Evolutionary conservation across 2,113 vertebrate genomes (phyloP), one percentile per base, ranked within the genome.

Genomic region (Oplegnathus fasciatus): DNA sequence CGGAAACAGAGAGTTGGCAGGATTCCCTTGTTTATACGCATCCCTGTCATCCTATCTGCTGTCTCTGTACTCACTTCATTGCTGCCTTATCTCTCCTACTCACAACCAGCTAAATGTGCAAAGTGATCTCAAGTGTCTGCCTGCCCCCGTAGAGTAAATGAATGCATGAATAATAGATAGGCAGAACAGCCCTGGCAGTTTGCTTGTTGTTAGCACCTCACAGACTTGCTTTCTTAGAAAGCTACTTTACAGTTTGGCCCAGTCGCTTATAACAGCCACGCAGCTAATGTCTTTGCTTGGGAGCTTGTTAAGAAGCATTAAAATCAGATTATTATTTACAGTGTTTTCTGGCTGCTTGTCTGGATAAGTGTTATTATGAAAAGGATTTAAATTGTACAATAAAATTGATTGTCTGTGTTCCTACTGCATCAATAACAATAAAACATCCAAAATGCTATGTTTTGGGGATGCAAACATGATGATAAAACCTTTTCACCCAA

Each of bases 161-260:
- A 87, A 40, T 0, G 30, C 66, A 84, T 94, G 58, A 92, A 94
- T 94, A 85, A 93, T 91, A 77, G 69, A 94, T 82, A 40, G 60
- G 30, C 62, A 11, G 15, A 82, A 83, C 80, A 48, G 61, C 30
- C 46, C 77, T 83, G 88, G 82, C 81, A 65, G 68, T 82, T 86
- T 83, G 75, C 76, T 83, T 75, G 67, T 81, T 84, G 88, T 88
- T 88, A 80, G 80, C 91, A 82, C 86, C 64, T 88, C 42, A 60
- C 61, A 67, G 58, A 30, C 54, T 9, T 48, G 50, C n/a, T 86
- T 87, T 90, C 84, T 84, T 81, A 64, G 86, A 90, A 82, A 79
- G 74, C 85, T 32, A 28, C 40, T 64, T 67, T 30, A 77, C 66
- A 32, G 22, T 69, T 71, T 69, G 46, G 60, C 74, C 32, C 40